Percentiles rank a stretch among this genome's conserved stretches.
These are phyloP conservation scores for Pegea sp. DNA, from an alignment of 23 tunicate species.

Conservation along the genomic window DNA sequence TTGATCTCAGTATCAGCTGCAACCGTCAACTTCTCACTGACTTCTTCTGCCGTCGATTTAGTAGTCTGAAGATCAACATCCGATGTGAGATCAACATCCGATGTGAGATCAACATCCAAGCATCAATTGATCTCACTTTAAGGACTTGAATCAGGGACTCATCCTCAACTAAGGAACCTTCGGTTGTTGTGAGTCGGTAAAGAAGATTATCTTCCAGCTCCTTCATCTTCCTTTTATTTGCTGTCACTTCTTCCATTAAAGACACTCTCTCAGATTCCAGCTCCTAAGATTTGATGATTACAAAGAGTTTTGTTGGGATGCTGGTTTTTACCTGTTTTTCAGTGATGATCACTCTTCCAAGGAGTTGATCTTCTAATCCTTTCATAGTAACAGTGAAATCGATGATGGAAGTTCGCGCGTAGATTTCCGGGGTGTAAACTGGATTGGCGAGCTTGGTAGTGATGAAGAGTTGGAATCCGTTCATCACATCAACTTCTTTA, in stretches of 20 bases:
- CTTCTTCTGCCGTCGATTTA: slow-evolving; percentile 93
- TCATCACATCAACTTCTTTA: slow-evolving; percentile 98
- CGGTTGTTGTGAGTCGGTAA: slow-evolving; percentile 83
- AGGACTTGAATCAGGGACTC: slow-evolving; percentile 95
- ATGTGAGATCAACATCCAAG: background rate
- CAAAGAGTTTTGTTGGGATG: too few relatives aligned
- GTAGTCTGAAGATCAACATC: slow-evolving; percentile 28
- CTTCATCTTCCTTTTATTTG: slow-evolving; percentile 97
- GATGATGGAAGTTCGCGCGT: slow-evolving; percentile 95
- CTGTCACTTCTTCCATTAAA: slow-evolving; percentile 97
- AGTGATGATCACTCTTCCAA: slow-evolving; percentile 89
- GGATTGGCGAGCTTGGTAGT: slow-evolving; percentile 99
- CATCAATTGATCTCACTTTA: slow-evolving; percentile 18
- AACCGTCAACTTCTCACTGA: slow-evolving; percentile 78
- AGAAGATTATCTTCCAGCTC: slow-evolving; percentile 93
- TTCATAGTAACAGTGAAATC: slow-evolving; percentile 99
- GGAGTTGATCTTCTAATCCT: slow-evolving; percentile 96
- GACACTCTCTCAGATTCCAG: slow-evolving; percentile 92
- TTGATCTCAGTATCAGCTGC: slow-evolving; percentile 97
- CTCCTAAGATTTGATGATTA: too few relatives aligned
- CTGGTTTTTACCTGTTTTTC: slow-evolving; percentile 63
- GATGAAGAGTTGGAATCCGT: slow-evolving; percentile 83
- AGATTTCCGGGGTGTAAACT: slow-evolving; percentile 97
- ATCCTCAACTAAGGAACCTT: slow-evolving; percentile 96
- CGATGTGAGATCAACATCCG: background rate